Evolutionary conservation across 2,113 vertebrate species (phyloP), one percentile per base, ranked within the genome.

Genomic region (Puma concolor): DNA sequence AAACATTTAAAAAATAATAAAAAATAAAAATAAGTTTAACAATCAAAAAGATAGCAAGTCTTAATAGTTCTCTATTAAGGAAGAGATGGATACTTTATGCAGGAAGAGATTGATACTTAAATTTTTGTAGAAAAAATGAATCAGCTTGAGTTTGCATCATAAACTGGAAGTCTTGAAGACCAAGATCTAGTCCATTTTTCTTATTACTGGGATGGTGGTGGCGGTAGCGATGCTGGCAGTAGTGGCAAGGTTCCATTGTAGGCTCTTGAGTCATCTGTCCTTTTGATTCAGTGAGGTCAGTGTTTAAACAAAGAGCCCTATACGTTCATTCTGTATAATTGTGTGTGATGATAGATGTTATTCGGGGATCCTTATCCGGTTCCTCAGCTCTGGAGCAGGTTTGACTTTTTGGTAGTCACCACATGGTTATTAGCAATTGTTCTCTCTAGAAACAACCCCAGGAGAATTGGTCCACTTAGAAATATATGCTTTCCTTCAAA

Each of bases 51-150:
- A 44, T 67, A 69, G 41, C 8, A 57, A 52, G 11, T 94, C 84
- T 94, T 72, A 69, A 80, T 84, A 66, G 48, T 54, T 82, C 4
- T 8, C 13, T 74, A 29, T 41, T 77, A 48, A 72, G 84, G 60
- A 96, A 76, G 29, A 14, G 25, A 54, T 94, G 27, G 31, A 33
- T 87, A 66, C 23, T 25, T 87, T 87, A 38, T 86, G 54, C 85
- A 54, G 66, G 85, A 72, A 57, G 36, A 41, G 57, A 72, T 72
- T 7, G 27, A n/a, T 84, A 77, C 29, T 77, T 94, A 57, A 10
- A 72, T n/a, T 94, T 92, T 94, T 72, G 23, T 69, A 57, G 52
- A 84, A 38, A n/a, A 41, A 94, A 69, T 89, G 16, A 74, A 85
- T 74, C 9, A 60, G 6, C 82, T 95, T 81, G 41, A 92, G 33